Percentiles rank a stretch among this genome's conserved stretches.
These are phyloP conservation scores for Labeo calbasu DNA, from an alignment of 2,797 vertebrate species.

Conservation along the genomic window DNA sequence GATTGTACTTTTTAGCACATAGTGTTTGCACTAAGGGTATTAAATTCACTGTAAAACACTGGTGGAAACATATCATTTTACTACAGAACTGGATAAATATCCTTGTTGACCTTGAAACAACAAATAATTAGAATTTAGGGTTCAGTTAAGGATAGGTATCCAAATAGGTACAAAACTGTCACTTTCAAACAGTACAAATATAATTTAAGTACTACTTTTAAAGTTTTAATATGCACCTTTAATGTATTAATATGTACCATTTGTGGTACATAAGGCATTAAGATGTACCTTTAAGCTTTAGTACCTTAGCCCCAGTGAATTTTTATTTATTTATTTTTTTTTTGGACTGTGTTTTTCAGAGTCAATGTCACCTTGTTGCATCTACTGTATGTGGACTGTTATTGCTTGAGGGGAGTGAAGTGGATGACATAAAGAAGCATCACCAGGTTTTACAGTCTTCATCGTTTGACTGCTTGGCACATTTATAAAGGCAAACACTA, in stretches of 20 bases:
- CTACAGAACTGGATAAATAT: neutral
- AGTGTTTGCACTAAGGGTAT: neutral
- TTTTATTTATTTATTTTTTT: no score
- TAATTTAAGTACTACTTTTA: no score
- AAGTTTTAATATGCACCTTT: no score
- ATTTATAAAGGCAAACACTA: slow-evolving; percentile 4
- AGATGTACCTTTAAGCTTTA: no score
- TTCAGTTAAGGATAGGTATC: neutral
- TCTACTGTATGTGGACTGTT: neutral
- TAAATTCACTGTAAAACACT: neutral
- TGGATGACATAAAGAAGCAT: neutral
- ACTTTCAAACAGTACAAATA: no score
- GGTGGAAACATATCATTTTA: neutral
- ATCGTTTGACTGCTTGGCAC: slow-evolving; percentile 5
- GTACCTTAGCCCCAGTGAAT: no score
- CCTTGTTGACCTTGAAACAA: neutral
- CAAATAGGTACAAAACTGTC: no score
- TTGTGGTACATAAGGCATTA: no score
- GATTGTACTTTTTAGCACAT: neutral
- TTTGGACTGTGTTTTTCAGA: neutral
- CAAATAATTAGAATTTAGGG: neutral
- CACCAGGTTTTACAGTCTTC: neutral
- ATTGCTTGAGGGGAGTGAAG: neutral
- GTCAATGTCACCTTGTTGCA: neutral
- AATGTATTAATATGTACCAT: no score